These are phyloP conservation scores for Hemicentrotus pulcherrimus DNA, from an alignment of 35 echinoderm and acorn worm genomes.

Conservation along the genomic window DNA sequence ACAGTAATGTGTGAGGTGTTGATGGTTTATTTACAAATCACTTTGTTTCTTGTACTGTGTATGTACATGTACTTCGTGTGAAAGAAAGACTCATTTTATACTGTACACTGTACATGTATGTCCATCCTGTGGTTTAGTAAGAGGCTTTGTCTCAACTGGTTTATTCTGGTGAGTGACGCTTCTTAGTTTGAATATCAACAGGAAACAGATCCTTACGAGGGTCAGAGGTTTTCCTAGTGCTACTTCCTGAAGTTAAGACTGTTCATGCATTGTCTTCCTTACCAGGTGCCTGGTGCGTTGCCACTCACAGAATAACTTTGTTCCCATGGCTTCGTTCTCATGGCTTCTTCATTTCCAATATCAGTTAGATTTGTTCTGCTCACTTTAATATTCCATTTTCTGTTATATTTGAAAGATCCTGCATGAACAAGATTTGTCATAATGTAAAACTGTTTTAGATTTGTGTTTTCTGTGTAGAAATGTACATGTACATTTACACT, in stretches of 20 bases:
- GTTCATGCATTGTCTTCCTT: neutral
- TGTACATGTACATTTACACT: too few relatives aligned
- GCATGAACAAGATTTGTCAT: too few relatives aligned
- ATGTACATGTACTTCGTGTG: too few relatives aligned
- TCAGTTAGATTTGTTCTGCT: neutral
- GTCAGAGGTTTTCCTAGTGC: neutral
- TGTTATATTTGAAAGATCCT: too few relatives aligned
- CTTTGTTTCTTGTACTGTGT: too few relatives aligned
- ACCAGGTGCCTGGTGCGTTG: neutral
- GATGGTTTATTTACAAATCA: too few relatives aligned
- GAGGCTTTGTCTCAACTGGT: neutral
- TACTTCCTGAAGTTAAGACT: neutral
- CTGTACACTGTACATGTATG: too few relatives aligned
- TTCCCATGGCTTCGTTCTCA: neutral
- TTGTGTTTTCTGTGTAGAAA: neutral
- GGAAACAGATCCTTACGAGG: neutral
- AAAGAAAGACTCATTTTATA: too few relatives aligned
- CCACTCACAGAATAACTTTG: neutral
- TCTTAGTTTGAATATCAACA: slow-evolving; percentile 13
- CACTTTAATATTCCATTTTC: neutral
- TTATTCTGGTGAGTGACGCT: neutral
- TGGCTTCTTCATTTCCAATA: neutral
- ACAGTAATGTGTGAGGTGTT: too few relatives aligned
- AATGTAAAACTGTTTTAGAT: too few relatives aligned
- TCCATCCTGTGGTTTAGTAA: neutral